Base-by-base conservation (phyloP, 2,113 vertebrate genomes). In the Silurus asotus region DNA sequence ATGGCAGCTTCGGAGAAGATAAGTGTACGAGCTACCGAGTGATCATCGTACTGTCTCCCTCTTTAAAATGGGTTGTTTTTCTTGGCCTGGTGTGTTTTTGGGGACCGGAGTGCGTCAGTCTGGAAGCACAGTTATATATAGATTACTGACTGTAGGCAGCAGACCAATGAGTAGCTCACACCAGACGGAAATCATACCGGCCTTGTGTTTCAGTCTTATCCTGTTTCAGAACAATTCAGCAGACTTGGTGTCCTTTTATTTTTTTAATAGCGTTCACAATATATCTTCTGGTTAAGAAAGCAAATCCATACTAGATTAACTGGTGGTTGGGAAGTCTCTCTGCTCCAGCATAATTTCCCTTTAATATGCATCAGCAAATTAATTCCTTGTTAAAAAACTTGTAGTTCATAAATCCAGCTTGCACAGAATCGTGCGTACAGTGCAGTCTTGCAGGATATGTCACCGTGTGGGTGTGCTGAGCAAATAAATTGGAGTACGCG, bases 121-220 rank as follows among this genome's bases (percentile, higher is more conserved):
- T 80, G 67, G 78, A 67, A 74, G 82, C 62, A 7, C 4, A 72
- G 82, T 87, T 90, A 88, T 91, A 91, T 91, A 87, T 91, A 90
- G 86, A 88, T 82, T 59, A 70, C 81, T 81, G 51, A 84, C 75
- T 84, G 69, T 81, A 75, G 53, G 69, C 78, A 75, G 80, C 59
- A 83, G 37, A 74, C 6, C 13, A 20, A 23, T 8, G 77, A 48
- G 28, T 65, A 49, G 56, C 45, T 65, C 20, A 37, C 48, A n/a
- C 53, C 59, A 55, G 85, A 70, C 72, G 62, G 83, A n/a, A 74
- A 14, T 49, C 65, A 83, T 37, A 2, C 74, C 59, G 61, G 23
- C 75, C 62, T 61, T 72, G 25, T 48, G 37, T 67, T 37, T 45
- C 48, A 62, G 62, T 17, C 64, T 74, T 11, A n/a, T 49, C 80